Conservation (phyloP, 2,888 invertebrate species). For the Chrysolina oricalcia region DNA sequence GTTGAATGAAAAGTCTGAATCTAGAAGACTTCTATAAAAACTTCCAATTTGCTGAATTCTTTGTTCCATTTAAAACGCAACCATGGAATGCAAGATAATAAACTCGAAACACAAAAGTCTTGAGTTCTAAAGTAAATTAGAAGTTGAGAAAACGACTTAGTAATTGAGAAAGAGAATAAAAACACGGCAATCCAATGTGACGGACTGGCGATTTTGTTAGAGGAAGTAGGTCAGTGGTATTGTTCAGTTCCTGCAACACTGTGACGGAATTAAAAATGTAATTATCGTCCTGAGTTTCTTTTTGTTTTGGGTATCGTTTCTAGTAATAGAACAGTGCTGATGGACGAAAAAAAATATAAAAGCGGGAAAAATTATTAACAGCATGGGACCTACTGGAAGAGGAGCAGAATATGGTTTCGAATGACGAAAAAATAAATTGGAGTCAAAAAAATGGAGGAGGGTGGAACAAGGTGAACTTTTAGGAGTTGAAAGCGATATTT, state of each 20-base stretch:
- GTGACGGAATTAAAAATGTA: not conserved
- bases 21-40: not conserved
- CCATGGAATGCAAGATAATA: slow-evolving; percentile 1
- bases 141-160: slow-evolving; percentile 26
- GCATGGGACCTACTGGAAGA: no score
- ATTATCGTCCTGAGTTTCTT: not conserved
- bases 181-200: slow-evolving; percentile 18
- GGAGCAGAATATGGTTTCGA: no score
- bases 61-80: not conserved
- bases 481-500: no score
- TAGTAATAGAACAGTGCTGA: no score
- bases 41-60: not conserved
- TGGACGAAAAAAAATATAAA: no score
- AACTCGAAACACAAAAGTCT: not conserved
- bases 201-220: slow-evolving; percentile 1
- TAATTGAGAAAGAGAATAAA: slow-evolving; percentile 25
- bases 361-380: no score
- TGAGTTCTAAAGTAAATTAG: slow-evolving; percentile 22
- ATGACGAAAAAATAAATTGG: no score
- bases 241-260: not conserved
- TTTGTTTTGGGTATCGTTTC: not conserved
- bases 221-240: slow-evolving; percentile 18
- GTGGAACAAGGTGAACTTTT: no score
- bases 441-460: no score
- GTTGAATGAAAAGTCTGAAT: not conserved